Base-by-base conservation (phyloP, 2,888 invertebrate species). In the Morinoia aosen region DNA sequence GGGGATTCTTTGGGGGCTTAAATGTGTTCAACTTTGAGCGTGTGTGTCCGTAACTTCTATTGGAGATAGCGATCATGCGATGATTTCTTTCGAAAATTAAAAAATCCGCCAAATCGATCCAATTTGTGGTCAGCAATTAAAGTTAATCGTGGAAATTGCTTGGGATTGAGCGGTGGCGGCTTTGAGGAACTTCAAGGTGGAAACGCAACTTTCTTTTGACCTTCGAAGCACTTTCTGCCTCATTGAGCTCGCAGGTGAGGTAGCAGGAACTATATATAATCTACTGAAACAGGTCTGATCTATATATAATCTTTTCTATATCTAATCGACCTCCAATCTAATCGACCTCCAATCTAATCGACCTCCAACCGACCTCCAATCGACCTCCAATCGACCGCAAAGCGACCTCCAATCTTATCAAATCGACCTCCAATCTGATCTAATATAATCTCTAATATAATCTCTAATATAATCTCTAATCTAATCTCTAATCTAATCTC, bases 61-160 rank as follows among this genome's bases (percentile, higher is more conserved):
- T 16, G 76, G 3, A 76, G 76, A 33, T 33, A 33, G 76, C 76
- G 76, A 76, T 76, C 76, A 76, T 76, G 19, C 33, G 76, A 76
- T 25, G 76, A 76, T 76, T 76, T 76, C 76, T 76, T 33, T 76
- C 76, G 25, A 76, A 76, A 76, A 10, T 76, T 76, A 76, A 76
- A 76, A 76, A 76, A 76, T 76, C 76, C 76, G 76, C 76, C 76
- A 76, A 76, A 76, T 76, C 25, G 76, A 76, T 25, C 76, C 76
- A 76, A 76, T 76, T 76, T 76, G 76, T 76, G 76, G 76, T 76
- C 76, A 76, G 76, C 76, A 76, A 76, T 76, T 76, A 76, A 76
- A 76, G 76, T 76, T 76, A 33, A 76, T 76, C 76, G 76, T 76
- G 76, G 76, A 76, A 76, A 76, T 76, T 76, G 25, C 76, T 10